phyloP scores from a whole-genome alignment of 2,888 invertebrate species.

The Boloria euphrosyne region DNA sequence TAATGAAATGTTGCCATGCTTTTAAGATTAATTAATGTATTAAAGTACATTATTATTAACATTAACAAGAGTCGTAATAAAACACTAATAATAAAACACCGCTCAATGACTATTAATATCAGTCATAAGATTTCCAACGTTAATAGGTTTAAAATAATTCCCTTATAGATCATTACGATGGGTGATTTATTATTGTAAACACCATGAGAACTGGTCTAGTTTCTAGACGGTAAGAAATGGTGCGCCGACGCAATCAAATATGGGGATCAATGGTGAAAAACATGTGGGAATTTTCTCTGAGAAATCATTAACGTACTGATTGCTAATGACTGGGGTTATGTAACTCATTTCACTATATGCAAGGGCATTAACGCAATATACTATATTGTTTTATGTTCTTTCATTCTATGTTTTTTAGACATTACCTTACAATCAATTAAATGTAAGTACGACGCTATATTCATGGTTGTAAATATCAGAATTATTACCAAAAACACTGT shows the following conservation, averaged over 20 bases:
- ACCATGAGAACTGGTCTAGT: conserved; percentile 46
- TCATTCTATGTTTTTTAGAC: no score
- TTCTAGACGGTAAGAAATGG: conserved; percentile 41
- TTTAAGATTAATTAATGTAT: no score
- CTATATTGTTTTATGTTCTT: no score
- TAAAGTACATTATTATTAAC: no score
- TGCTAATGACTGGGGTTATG: conserved; percentile 11
- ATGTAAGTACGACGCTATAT: no score
- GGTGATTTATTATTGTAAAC: conserved; percentile 40
- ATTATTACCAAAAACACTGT: no score
- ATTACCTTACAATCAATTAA: no score
- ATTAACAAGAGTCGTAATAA: neutral
- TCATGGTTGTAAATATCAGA: no score
- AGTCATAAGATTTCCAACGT: conserved; percentile 4
- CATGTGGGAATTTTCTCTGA: conserved; percentile 38
- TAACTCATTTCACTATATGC: conserved; percentile 1
- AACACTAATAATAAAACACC: conserved; percentile 4
- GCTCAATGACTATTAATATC: neutral
- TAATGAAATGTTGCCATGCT: no score
- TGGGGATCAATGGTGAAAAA: conserved; percentile 40
- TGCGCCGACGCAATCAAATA: conserved; percentile 40
- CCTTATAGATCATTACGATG: neutral
- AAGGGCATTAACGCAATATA: neutral
- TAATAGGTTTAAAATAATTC: conserved; percentile 11
- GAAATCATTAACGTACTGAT: conserved; percentile 25